Percentiles rank a stretch among this genome's conserved stretches.
Evolutionary conservation across 2,113 vertebrate genomes (phyloP).

Genomic region (Salvelinus namaycush): DNA sequence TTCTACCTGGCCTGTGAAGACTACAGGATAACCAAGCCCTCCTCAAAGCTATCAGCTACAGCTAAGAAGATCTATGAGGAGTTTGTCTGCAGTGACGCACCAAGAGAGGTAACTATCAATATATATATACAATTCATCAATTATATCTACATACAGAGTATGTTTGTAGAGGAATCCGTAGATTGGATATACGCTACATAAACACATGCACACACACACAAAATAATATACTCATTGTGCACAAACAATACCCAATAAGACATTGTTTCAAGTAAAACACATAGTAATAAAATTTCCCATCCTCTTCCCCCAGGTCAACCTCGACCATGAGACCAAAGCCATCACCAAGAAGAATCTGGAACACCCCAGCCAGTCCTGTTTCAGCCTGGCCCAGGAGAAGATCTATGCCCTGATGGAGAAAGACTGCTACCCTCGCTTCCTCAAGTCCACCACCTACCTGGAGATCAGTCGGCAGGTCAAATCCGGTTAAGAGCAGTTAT

Average conservation of each 20-base stretch:
- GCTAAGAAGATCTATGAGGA: constrained; percentile 91
- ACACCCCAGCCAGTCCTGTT: constrained; percentile 75
- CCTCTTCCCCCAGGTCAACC: constrained; percentile 81
- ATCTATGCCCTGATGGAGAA: constrained; percentile 93
- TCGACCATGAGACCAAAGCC: constrained; percentile 86
- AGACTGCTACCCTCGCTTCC: constrained; percentile 91
- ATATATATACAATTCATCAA: not conserved
- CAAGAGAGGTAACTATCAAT: constrained; percentile 82
- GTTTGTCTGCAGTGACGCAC: constrained; percentile 83
- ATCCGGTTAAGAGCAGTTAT: constrained; percentile 16
- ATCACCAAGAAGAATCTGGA: constrained; percentile 80
- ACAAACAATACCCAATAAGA: not conserved
- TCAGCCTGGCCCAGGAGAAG: constrained; percentile 82
- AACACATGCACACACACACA: not conserved
- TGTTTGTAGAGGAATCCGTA: no score
- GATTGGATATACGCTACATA: not conserved
- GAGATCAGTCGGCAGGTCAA: constrained; percentile 61
- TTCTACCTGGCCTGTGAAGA: constrained; percentile 97
- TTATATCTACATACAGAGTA: no score
- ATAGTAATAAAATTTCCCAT: not conserved
- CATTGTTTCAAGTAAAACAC: not conserved
- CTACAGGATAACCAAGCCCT: constrained; percentile 79
- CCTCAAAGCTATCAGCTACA: constrained; percentile 79
- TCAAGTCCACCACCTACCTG: constrained; percentile 76
- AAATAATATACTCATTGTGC: not conserved